Conservation (phyloP, 2,797 vertebrate genomes). For the Manis javanica region DNA sequence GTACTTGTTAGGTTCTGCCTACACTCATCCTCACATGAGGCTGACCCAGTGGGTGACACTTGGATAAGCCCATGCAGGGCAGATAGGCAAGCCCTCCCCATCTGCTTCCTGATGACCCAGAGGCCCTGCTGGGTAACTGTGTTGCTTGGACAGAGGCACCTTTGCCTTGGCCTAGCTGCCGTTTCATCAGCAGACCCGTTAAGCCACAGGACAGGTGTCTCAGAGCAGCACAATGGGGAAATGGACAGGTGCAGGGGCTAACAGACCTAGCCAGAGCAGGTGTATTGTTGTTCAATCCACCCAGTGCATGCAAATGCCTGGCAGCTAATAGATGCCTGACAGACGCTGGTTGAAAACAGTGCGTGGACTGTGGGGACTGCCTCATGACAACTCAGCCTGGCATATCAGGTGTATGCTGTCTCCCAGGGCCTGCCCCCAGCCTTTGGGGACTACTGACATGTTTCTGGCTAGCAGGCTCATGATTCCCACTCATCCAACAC, state of each 20-base stretch:
- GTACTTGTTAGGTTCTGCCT: not conserved
- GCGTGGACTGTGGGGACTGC: accelerated
- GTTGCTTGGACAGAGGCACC: not conserved
- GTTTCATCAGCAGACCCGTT: not conserved
- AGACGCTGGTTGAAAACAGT: not conserved
- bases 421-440: constrained; percentile 65
- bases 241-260: not conserved
- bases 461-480: constrained; percentile 81
- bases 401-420: not conserved
- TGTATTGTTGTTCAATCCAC: not conserved
- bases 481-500: too few relatives aligned
- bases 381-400: not conserved
- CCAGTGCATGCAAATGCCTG: not conserved
- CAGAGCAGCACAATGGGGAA: not conserved
- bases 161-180: not conserved
- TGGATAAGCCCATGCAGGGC: not conserved
- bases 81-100: not conserved
- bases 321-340: not conserved
- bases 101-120: not conserved
- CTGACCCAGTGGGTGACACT: not conserved
- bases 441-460: constrained; percentile 84
- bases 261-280: not conserved
- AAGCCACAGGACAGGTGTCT: not conserved
- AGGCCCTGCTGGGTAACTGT: not conserved
- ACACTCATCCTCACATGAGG: not conserved